Base-by-base conservation (phyloP, 2,888 invertebrate genomes). In the Agapetus fuscipes region DNA sequence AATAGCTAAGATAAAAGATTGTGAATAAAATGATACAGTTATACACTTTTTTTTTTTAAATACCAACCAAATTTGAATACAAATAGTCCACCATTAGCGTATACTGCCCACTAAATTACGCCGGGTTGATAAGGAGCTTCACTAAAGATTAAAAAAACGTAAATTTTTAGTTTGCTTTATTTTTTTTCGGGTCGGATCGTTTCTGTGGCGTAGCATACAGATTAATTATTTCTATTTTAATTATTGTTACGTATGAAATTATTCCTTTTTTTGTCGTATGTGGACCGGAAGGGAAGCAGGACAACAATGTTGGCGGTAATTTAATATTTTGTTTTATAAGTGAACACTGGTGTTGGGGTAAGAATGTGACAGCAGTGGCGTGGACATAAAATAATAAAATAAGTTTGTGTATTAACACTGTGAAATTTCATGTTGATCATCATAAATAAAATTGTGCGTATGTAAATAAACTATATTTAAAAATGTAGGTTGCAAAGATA, bases 281-380 rank as follows among this genome's bases (percentile, higher is more conserved):
- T 17, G 7, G 3, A 15, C 12, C 33, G 33, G 25, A 33, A 12
- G 25, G 13, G 16, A 32, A 11, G 12, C 32, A 14, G 26, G 12
- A 13, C 10, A 27, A 17, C 29, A 27, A 27, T 28, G 26, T 28
- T 15, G 34, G 11, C 33, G 29, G 42, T 42, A 38, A 42, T 42
- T 42, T 42, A 42, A 42, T 42, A 38, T 42, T 42, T 42, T 32
- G 33, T 33, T 39, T 39, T 34, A 34, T 39, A 39, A 36, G 36
- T 36, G 13, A 30, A 28, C 35, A 17, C 28, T 20, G 41, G 30
- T 28, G n/a, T n/a, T n/a, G 20, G 17, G 26, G 33, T 12, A 27
- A 34, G 42, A 42, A 42, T 42, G 29, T 34, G 27, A 12, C 6
- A 6, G 12, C 35, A 27, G 25, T 14, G 34, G 34, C 12, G 34